Percentiles rank a stretch among this genome's conserved stretches.
Evolutionary conservation across 1,140 invertebrate species (phyloP).

Genomic region (Cydia pomonella): DNA sequence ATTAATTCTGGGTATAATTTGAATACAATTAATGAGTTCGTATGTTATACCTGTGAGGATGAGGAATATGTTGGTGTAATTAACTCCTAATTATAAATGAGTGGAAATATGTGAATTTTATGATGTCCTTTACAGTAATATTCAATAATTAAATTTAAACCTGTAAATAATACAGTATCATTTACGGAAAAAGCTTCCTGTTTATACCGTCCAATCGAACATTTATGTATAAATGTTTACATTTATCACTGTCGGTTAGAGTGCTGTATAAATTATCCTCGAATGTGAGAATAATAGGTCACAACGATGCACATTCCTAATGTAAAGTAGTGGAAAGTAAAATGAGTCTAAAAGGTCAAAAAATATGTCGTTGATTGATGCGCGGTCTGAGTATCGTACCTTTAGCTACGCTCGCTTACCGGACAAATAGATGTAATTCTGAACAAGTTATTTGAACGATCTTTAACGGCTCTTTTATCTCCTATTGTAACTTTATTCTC

Average conservation of each 20-base stretch:
- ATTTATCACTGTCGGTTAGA: conserved; percentile 27
- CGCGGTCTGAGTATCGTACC: neutral
- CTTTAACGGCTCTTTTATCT: conserved; percentile 17
- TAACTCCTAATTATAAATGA: neutral
- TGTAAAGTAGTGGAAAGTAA: conserved; percentile 24
- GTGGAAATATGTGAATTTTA: neutral
- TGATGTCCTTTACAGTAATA: neutral
- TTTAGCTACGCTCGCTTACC: conserved; percentile 20
- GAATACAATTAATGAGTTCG: neutral
- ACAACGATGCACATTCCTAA: conserved; percentile 11
- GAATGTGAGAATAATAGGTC: conserved; percentile 27
- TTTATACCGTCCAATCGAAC: conserved; percentile 12
- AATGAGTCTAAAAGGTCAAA: conserved; percentile 27
- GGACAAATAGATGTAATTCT: conserved; percentile 19
- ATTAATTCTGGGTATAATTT: neutral
- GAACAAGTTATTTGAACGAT: conserved; percentile 1
- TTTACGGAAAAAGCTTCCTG: conserved; percentile 31
- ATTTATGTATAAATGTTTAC: conserved; percentile 23
- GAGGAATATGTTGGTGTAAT: neutral
- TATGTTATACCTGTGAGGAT: neutral
- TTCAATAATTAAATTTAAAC: neutral
- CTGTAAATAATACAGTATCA: conserved; percentile 12
- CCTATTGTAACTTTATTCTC: conserved; percentile 15
- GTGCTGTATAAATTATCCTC: conserved; percentile 22
- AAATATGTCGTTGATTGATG: conserved; percentile 26